Evolutionary conservation across 2,888 invertebrate species (phyloP), one percentile per base, ranked within the genome.

Genomic region (Argyresthia albistria): DNA sequence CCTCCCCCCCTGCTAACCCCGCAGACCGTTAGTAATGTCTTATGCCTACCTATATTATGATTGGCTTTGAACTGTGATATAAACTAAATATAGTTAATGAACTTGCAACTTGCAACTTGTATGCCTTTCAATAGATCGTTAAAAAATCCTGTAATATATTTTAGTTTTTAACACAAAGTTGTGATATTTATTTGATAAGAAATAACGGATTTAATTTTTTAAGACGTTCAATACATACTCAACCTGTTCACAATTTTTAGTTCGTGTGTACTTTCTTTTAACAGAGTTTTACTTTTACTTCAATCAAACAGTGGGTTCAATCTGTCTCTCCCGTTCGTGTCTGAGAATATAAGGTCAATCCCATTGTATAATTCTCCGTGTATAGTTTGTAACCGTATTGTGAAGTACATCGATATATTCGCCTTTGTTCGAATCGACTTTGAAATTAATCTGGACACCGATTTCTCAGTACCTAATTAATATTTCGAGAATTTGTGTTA

Each of bases 41-140:
- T 49, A 14, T 37, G 16, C 4, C 16, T 47, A 25, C 16, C 9
- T 37, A 12, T 11, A 37, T 49, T 49, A 37, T 49, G 25, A 49
- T 49, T 39, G 39, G 49, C 49, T 49, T 49, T 25, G 6, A 37
- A 37, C 49, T 49, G 49, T 49, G 49, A 49, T 49, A 49, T 16
- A 36, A 37, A 39, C 7, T 4, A 11, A 39, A 25, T 6, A 25
- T 25, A 25, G 25, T 4, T 4, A 25, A 25, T 25, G 6, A 25
- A 25, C 25, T 25, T 25, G 25, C 25, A n/a, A 47, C 35, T 25
- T 16, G 16, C 25, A n/a, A 47, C 35, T 25, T 16, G 16, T 35
- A 35, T 25, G 35, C 6, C 25, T 25, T 14, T 45, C 16, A 14
- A 15, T n/a, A n/a, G 8, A 6, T 25, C 25, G 25, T 25, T 4